Evolutionary conservation across 1,140 invertebrate genomes (phyloP).

Genomic region (Brachionus koreanus): DNA sequence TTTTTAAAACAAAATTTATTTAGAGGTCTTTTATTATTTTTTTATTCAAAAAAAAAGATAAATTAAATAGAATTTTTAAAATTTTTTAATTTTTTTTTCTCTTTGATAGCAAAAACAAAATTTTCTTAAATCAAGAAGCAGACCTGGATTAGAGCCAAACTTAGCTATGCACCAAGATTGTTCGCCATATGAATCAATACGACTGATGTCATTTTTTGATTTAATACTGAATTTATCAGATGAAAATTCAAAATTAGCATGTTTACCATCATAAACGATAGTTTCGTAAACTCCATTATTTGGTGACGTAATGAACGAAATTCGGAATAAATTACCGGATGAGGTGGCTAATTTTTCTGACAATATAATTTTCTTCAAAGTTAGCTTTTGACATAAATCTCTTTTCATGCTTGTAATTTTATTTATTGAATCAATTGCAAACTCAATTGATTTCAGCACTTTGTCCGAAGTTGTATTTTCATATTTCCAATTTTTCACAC

Average conservation of each 20-base stretch:
- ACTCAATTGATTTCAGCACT: conserved; percentile 59
- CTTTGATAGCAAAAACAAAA: conserved; percentile 14
- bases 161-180: conserved; percentile 10
- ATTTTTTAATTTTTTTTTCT: background rate
- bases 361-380: conserved; percentile 65
- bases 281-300: conserved; percentile 72
- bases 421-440: conserved; percentile 67
- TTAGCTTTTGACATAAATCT: conserved; percentile 65
- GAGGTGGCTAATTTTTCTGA: conserved; percentile 67
- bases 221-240: conserved; percentile 66
- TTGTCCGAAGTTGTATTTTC: conserved; percentile 52
- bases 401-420: conserved; percentile 62
- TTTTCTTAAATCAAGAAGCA: conserved; percentile 7
- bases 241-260: conserved; percentile 44
- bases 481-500: conserved; percentile 70
- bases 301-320: conserved; percentile 72
- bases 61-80: background rate
- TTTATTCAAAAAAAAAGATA: background rate
- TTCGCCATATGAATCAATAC: conserved; percentile 76
- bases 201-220: conserved; percentile 70
- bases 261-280: conserved; percentile 66
- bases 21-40: background rate
- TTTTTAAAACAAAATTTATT: too few species aligned
- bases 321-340: conserved; percentile 67
- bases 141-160: background rate